Evolutionary conservation across 2,797 vertebrate species (phyloP).

Genomic region (Podargus strigoides): DNA sequence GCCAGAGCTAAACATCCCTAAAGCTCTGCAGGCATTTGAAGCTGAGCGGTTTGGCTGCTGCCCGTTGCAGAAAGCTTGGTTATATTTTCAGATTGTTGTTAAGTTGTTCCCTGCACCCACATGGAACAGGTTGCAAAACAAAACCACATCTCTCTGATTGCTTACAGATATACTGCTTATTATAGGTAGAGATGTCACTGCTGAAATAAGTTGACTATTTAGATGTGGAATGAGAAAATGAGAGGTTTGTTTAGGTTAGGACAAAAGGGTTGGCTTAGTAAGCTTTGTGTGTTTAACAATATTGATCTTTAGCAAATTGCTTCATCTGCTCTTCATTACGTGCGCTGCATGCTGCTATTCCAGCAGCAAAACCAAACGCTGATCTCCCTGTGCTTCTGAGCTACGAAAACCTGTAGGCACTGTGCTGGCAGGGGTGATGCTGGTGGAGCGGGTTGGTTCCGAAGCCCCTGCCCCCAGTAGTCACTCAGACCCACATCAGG

Average conservation of each 20-base stretch:
- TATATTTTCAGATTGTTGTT: background rate
- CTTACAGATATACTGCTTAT: background rate
- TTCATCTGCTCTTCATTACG: background rate
- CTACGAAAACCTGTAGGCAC: background rate
- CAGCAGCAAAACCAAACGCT: background rate
- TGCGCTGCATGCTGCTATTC: background rate
- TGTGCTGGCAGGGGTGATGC: accelerated
- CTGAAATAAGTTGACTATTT: background rate
- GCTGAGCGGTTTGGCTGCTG: background rate
- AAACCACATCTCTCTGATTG: background rate
- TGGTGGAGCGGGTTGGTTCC: background rate
- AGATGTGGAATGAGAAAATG: background rate
- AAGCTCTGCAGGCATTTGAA: background rate
- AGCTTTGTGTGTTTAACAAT: background rate
- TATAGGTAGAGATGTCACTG: background rate
- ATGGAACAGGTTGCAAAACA: background rate
- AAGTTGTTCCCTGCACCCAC: background rate
- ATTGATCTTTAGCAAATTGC: background rate
- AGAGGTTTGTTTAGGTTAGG: background rate
- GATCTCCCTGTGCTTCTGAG: background rate
- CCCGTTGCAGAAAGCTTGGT: background rate
- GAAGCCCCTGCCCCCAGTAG: background rate
- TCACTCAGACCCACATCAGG: background rate
- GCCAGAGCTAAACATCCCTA: background rate
- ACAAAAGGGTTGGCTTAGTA: background rate